Base-by-base conservation (phyloP, 2,797 vertebrate species). In the Xiphorhynchus erythropygius region DNA sequence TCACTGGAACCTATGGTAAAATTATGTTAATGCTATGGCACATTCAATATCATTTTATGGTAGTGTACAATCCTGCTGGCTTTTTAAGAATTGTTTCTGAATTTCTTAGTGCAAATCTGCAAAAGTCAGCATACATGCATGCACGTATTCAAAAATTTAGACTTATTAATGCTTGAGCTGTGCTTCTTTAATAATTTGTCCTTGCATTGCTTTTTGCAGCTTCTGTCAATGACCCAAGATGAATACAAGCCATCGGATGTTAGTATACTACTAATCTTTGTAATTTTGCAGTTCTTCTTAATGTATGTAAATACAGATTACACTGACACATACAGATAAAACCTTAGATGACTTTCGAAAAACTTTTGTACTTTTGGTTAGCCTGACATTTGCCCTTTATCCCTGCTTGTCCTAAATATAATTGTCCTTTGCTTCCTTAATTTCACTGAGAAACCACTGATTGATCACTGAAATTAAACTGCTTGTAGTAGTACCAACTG, bases 231-330 rank as follows among this genome's bases (percentile, higher is more conserved):
- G 97, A 99, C 99, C 94, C 99, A 98, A 98, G 99, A 99, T 96
- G 98, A 99, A 97, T 99, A 99, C 99, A 99, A 99, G 97, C 98
- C 99, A 70, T 98, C 98, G 67, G 99, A 99, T 98, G 99, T 99
- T 99, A 99, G 99, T 98, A 98, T 97, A 96, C 92, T 94, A 76
- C 97, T 96, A 97, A 81, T 96, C 79, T 93, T 97, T 95, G 64
- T 94, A 49, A 78, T 86, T 82, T 82, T 85, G 27, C 63, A 67
- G 78, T 94, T 87, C 80, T 56, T 84, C 60, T 53, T 49, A 33
- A 16, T 63, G 21, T 91, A 71, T 92, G 53, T 76, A 62, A 89
- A 96, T 92, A 63, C 18, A 12, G 42, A 53, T 94, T 89, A 87
- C 74, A 33, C 44, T 68, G 49, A 62, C 47, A n/a, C 50, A 32